phyloP scores from a whole-genome alignment of 1,140 invertebrate species.

The Bombus consobrinus region DNA sequence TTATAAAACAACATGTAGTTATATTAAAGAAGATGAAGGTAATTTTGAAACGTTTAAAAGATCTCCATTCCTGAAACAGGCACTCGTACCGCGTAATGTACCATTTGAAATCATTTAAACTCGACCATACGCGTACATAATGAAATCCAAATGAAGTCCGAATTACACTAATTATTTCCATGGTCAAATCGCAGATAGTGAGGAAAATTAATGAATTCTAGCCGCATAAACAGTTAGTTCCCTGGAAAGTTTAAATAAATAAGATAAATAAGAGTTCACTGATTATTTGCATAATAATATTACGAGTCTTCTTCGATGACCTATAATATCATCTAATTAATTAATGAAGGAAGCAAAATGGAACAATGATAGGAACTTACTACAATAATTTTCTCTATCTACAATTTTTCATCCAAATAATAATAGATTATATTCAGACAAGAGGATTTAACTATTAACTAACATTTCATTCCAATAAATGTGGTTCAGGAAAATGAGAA shows the following conservation, averaged over 20 bases:
- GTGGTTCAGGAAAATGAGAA: too few relatives aligned
- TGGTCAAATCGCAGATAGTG: neutral
- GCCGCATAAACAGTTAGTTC: neutral
- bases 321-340: neutral
- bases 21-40: neutral
- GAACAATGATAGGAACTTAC: neutral
- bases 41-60: neutral
- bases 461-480: too few relatives aligned
- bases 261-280: neutral
- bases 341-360: neutral
- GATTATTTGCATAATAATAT: neutral
- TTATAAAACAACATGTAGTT: too few relatives aligned
- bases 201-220: neutral
- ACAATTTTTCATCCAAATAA: neutral
- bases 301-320: neutral
- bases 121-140: neutral
- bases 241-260: neutral
- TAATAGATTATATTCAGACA: too few relatives aligned
- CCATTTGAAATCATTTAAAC: neutral
- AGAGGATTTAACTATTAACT: too few relatives aligned
- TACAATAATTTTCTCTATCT: neutral
- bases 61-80: neutral
- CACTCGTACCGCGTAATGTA: neutral
- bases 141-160: neutral
- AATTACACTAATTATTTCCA: neutral